A percentile compares a stretch with the other conserved stretches of the same genome.
Conservation (phyloP, 2,797 vertebrate species). For the Otolemur crassicaudatus region DNA sequence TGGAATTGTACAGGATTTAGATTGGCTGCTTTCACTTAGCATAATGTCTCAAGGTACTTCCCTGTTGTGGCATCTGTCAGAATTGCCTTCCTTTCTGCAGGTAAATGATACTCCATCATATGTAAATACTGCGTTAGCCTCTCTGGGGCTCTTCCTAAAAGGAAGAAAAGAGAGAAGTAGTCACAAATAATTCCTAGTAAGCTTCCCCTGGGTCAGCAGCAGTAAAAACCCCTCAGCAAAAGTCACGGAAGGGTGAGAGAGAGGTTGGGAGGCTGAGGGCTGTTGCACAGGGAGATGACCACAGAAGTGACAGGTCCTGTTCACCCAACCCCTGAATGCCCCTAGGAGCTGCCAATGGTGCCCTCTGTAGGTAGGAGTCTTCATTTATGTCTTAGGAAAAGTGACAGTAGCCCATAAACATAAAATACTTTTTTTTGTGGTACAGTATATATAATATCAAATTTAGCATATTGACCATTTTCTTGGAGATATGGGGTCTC, state of each 20-base stretch:
- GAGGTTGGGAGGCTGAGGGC: no score
- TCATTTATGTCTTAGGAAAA: not conserved
- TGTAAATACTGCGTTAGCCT: accelerated
- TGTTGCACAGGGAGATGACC: not conserved
- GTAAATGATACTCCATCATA: accelerated
- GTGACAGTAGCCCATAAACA: not conserved
- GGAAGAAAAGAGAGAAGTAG: not conserved
- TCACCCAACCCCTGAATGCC: accelerated
- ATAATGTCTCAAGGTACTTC: not conserved
- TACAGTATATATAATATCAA: not conserved
- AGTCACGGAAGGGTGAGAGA: not conserved
- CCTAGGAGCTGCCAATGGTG: not conserved
- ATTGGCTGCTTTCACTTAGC: not conserved
- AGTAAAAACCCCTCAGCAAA: not conserved
- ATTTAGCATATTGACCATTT: not conserved
- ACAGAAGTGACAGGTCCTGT: no score
- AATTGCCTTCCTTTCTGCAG: not conserved
- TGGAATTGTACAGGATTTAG: not conserved
- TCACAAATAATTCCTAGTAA: accelerated
- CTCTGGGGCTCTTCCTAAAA: not conserved
- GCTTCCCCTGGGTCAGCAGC: not conserved
- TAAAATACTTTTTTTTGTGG: not conserved
- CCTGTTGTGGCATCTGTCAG: not conserved
- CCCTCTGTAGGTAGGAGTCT: constrained; percentile 39
- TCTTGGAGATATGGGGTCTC: not conserved